Evolutionary conservation across 2,113 vertebrate species (phyloP).

Genomic region (Pachyramphus minor): DNA sequence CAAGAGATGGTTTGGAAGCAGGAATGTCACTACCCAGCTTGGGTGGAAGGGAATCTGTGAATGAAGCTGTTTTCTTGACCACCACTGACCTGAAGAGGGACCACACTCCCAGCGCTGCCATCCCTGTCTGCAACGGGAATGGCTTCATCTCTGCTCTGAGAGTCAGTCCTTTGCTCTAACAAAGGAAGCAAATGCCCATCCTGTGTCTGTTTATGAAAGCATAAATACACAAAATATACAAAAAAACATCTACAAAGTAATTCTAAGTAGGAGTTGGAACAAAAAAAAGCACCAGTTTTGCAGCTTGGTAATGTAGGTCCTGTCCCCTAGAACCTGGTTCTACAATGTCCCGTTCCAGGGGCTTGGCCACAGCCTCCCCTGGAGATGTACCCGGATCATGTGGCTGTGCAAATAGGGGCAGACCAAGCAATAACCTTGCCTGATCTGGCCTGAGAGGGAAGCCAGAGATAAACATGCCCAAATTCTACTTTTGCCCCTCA

Average conservation of each 20-base stretch:
- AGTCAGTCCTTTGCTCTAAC: not conserved
- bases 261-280: not conserved
- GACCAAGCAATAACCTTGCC: not conserved
- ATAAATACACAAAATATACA: slow-evolving; percentile 21
- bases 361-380: not conserved
- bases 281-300: not conserved
- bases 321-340: accelerated
- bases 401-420: not conserved
- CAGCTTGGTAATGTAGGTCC: not conserved
- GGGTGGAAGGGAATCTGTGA: not conserved
- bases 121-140: accelerated
- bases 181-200: not conserved
- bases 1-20: not conserved
- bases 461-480: accelerated
- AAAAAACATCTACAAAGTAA: not conserved
- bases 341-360: not conserved
- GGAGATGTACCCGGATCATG: not conserved
- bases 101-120: not conserved
- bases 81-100: accelerated
- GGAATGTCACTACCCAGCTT: not conserved
- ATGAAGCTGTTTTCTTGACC: not conserved
- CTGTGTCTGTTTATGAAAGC: not conserved
- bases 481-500: not conserved
- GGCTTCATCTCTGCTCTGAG: not conserved
- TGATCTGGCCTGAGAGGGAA: not conserved